Conservation (phyloP, 2,797 vertebrate genomes). For the Triplophysa yarkandensis region DNA sequence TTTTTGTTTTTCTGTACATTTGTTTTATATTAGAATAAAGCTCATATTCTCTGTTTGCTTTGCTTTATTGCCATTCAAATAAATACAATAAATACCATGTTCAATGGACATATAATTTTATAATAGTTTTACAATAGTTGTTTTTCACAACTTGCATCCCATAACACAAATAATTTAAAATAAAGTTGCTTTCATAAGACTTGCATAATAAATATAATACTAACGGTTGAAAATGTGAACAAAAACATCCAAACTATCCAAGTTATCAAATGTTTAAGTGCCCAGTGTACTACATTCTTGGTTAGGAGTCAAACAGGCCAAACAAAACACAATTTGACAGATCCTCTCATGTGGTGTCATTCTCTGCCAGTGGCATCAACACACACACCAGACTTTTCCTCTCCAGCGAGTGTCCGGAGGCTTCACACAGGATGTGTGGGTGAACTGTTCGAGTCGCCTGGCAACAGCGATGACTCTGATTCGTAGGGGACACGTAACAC, state of each 20-base stretch:
- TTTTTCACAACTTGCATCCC: too few species aligned
- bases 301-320: too few species aligned
- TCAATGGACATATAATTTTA: too few species aligned
- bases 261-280: background rate
- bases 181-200: background rate
- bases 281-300: background rate
- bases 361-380: conserved; percentile 1
- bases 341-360: background rate
- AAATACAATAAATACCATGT: too few species aligned
- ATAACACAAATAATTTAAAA: too few species aligned
- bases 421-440: conserved; percentile 66
- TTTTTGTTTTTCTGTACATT: too few species aligned
- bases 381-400: conserved; percentile 12
- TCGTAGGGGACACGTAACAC: conserved; percentile 31
- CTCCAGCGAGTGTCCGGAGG: conserved; percentile 69
- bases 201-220: too few species aligned
- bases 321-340: background rate
- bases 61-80: too few species aligned
- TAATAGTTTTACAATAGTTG: too few species aligned
- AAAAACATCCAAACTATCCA: background rate
- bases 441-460: conserved; percentile 64
- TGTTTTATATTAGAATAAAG: too few species aligned
- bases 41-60: too few species aligned
- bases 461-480: conserved; percentile 67
- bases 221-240: background rate